phyloP scores from a whole-genome alignment of 2,113 vertebrate species.

The Cariama cristata region DNA sequence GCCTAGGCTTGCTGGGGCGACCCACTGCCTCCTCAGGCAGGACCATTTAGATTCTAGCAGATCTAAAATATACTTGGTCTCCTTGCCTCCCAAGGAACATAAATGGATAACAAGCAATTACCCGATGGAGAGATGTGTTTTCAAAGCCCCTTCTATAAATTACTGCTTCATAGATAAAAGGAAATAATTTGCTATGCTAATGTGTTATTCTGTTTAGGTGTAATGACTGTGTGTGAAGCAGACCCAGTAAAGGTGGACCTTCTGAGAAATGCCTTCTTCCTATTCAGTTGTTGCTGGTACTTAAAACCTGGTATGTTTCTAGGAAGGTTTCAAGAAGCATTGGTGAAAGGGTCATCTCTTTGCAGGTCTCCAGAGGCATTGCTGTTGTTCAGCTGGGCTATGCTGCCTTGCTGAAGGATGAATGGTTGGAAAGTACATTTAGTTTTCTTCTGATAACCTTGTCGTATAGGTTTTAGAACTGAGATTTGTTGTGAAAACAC shows the following conservation, averaged over 20 bases:
- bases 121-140: neutral
- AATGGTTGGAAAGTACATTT: neutral
- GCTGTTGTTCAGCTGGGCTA: neutral
- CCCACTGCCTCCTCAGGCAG: neutral
- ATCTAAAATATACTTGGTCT: neutral
- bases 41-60: neutral
- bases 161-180: neutral
- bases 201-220: rapidly evolving
- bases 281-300: rapidly evolving
- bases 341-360: neutral
- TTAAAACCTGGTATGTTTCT: neutral
- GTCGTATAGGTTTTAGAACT: neutral
- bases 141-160: neutral
- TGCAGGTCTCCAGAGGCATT: neutral
- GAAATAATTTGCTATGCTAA: neutral
- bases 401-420: neutral
- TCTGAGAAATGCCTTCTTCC: neutral
- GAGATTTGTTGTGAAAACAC: neutral
- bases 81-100: neutral
- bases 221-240: neutral
- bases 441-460: neutral
- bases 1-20: neutral
- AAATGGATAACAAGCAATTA: neutral
- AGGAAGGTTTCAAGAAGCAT: neutral
- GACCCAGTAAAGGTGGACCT: neutral